Evolutionary conservation across 2,888 invertebrate species (phyloP).

Genomic region (Magallana nippona): DNA sequence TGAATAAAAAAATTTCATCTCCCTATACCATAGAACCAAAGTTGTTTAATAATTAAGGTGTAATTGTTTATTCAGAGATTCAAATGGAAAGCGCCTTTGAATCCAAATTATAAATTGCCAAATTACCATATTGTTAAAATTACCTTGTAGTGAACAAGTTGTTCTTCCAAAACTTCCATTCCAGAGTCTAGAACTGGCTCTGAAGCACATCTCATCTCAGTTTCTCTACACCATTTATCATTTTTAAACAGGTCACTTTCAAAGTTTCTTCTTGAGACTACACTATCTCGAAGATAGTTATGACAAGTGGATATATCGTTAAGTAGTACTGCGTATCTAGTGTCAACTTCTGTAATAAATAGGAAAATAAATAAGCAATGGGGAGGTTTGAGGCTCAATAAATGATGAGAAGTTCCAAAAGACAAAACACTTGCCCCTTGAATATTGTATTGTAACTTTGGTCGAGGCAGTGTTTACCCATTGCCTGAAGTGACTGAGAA

Average conservation of each 20-base stretch:
- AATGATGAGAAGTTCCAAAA: neutral
- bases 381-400: neutral
- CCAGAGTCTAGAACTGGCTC: conserved; percentile 89
- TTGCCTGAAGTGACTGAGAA: no score
- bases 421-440: neutral
- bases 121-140: no score
- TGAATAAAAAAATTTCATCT: no score
- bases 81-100: no score
- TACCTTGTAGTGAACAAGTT: conserved; percentile 85
- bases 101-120: no score
- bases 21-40: no score
- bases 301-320: conserved; percentile 88
- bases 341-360: conserved; percentile 84
- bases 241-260: conserved; percentile 90
- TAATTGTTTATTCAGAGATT: no score
- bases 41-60: no score
- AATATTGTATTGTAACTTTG: no score
- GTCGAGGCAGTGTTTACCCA: no score
- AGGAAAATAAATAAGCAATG: neutral
- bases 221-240: conserved; percentile 93
- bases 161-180: conserved; percentile 91
- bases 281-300: conserved; percentile 86
- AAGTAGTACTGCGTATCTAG: conserved; percentile 87
- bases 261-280: conserved; percentile 89
- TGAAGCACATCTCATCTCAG: conserved; percentile 90